Evolutionary conservation across 1,140 invertebrate species (phyloP).

Genomic region (Saccostrea glomerata): DNA sequence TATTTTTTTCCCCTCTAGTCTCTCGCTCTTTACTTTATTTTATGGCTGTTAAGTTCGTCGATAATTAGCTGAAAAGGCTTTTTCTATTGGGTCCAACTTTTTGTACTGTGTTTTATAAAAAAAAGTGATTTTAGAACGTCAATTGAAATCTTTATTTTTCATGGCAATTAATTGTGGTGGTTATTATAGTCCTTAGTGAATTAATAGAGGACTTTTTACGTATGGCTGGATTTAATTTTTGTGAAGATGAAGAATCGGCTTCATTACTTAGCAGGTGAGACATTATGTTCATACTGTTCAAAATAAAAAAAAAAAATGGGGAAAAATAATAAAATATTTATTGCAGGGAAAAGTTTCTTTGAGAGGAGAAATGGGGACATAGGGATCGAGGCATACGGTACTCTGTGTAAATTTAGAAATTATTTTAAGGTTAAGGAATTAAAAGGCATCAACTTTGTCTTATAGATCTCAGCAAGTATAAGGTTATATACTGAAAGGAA

Average conservation of each 20-base stretch:
- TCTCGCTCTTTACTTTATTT: not conserved
- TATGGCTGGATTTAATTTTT: not conserved
- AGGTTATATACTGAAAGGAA: too few relatives aligned
- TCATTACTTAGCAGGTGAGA: not conserved
- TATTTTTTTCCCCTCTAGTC: conserved; percentile 16
- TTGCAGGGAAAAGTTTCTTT: too few relatives aligned
- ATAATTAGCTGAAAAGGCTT: conserved; percentile 12
- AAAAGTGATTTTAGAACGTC: not conserved
- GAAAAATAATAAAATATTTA: not conserved
- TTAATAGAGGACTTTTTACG: not conserved
- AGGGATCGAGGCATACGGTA: too few relatives aligned
- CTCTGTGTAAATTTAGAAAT: too few relatives aligned
- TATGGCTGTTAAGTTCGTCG: not conserved
- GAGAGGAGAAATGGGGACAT: too few relatives aligned
- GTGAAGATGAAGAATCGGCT: not conserved
- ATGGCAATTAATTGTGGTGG: not conserved
- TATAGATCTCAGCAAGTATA: too few relatives aligned
- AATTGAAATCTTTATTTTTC: not conserved
- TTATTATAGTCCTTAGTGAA: not conserved
- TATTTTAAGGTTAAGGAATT: too few relatives aligned
- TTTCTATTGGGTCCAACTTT: not conserved
- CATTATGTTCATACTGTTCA: not conserved
- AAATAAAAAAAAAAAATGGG: not conserved
- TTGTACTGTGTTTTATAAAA: conserved; percentile 13
- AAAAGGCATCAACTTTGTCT: too few relatives aligned